Percentiles rank a stretch among this genome's conserved stretches.
phyloP scores from a whole-genome alignment of 2,113 vertebrate species.

The Alethe castanea region DNA sequence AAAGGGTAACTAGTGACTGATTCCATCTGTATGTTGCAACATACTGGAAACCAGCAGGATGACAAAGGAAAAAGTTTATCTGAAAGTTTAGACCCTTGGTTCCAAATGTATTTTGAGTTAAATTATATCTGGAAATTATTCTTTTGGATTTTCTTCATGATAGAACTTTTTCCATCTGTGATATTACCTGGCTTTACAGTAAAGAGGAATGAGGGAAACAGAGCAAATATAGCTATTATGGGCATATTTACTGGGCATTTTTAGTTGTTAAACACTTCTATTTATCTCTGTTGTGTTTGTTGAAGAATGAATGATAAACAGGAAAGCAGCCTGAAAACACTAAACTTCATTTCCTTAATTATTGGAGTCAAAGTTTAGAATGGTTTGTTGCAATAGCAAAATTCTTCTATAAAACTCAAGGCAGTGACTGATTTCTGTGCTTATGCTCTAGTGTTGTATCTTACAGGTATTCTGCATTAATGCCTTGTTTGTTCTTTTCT shows the following conservation, averaged over 20 bases:
- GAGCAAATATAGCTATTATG: not conserved
- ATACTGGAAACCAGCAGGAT: not conserved
- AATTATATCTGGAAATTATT: not conserved
- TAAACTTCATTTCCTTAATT: not conserved
- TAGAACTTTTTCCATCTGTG: not conserved
- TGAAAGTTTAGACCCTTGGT: not conserved
- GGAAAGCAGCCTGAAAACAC: not conserved
- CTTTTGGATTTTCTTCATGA: not conserved
- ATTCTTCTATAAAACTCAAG: not conserved
- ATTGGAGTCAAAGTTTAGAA: not conserved
- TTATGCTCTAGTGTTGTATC: not conserved
- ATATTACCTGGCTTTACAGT: not conserved
- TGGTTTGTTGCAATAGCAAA: not conserved
- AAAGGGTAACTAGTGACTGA: not conserved
- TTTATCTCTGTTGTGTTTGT: rapidly evolving
- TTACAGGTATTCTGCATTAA: not conserved
- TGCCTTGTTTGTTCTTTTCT: not conserved
- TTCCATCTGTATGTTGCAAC: not conserved
- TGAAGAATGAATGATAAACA: not conserved
- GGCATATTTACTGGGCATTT: not conserved
- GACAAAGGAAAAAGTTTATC: not conserved
- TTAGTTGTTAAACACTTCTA: not conserved
- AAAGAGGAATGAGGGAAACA: not conserved
- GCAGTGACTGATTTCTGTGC: not conserved
- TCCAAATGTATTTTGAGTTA: not conserved